Evolutionary conservation across 2,888 invertebrate species (phyloP), one percentile per base, ranked within the genome.

Genomic region (Euphydryas editha): DNA sequence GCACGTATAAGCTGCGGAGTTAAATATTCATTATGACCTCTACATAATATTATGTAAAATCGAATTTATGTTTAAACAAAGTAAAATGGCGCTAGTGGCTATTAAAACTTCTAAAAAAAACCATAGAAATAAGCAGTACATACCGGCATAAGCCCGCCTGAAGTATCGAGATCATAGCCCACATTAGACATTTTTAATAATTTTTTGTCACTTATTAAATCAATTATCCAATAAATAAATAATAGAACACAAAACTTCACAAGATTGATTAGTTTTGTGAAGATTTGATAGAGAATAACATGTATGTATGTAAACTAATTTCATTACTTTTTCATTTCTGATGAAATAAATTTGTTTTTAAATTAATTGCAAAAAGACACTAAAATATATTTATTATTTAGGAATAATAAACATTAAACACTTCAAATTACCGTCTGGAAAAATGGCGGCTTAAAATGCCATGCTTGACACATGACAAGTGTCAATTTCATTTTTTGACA

Each of bases 131-230:
- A 7, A 30, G 3, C 4, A 54, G 7, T 54, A 67, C 95, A 94
- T 91, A 97, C 97, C 93, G 97, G 97, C 97, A 97, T 97, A 70
- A 97, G 94, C 72, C 97, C 96, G 72, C 96, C 96, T 71, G 96
- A 95, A 72, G 95, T 95, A 81, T 96, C 96, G 76, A 96, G 93
- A 88, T 97, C 97, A 83, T 96, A 96, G 75, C 95, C 95, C 68
- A 95, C 93, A 78, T 81, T 90, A 72, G 92, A 88, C 92, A 92
- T 92, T 70, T 56, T 75, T 7, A 5, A 4, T 15, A 5, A 13
- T 30, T 42, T 44, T 42, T 21, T 10, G 13, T 39, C n/a, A 7
- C 18, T 51, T 17, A 8, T 24, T 15, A 42, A 56, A 6, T n/a
- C 37, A 49, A 42, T 4, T 47, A 47, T 20, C 24, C 18, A 20